Percentiles rank a stretch among this genome's conserved stretches.
Conservation (phyloP, 2,797 vertebrate species). For the Pseudocheirus occidentalis region DNA sequence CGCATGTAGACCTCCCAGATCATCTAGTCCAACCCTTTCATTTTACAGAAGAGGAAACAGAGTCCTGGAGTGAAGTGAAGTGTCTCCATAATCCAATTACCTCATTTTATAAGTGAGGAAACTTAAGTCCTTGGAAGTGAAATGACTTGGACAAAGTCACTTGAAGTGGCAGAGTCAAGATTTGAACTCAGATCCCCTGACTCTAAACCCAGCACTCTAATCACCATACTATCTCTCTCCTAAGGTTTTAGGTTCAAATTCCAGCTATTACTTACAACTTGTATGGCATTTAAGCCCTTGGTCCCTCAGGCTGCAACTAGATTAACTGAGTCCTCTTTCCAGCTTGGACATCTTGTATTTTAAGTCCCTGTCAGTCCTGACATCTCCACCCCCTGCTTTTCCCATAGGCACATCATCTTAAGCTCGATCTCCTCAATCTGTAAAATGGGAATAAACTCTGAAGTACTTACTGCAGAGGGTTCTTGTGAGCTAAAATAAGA, state of each 20-base stretch:
- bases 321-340: background rate
- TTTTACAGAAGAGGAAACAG: background rate
- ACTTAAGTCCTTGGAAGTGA: background rate
- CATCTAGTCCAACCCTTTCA: background rate
- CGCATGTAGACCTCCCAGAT: background rate
- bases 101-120: background rate
- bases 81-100: background rate
- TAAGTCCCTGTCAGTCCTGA: background rate
- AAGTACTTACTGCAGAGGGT: background rate
- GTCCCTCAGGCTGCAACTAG: background rate
- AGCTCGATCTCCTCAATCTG: background rate
- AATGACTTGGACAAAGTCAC: no score
- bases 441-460: background rate
- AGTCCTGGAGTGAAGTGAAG: background rate
- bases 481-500: background rate
- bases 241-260: background rate
- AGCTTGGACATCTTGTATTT: background rate
- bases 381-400: background rate
- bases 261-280: background rate
- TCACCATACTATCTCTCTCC: background rate
- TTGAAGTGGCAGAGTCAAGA: accelerated
- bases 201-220: background rate
- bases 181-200: background rate
- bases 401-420: background rate
- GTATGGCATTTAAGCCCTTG: background rate